Evolutionary conservation across 2,888 invertebrate genomes (phyloP), one percentile per base, ranked within the genome.

Genomic region (Hofmannophila pseudospretella): DNA sequence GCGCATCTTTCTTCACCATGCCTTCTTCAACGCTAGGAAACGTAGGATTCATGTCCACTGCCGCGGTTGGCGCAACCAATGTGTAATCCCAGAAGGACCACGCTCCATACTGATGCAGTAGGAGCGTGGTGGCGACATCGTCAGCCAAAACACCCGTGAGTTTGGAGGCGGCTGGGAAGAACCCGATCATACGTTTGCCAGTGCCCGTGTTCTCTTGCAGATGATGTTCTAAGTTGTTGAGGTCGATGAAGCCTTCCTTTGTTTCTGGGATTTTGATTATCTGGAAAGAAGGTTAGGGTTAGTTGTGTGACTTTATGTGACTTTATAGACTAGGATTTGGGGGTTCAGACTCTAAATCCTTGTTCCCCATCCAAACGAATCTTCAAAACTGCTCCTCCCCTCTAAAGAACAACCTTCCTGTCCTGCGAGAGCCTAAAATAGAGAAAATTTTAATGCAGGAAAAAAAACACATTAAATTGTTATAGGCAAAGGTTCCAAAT

Each of bases 1-100:
- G 84, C 1, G 96, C 96, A 74, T 97, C 97, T 66, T 96, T 96
- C 73, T 92, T 91, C 26, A 92, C 92, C 55, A 91, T 89, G n/a
- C 89, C 89, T 46, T 91, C 91, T 41, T 92, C 91, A 1, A 92
- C 91, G 22, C 93, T 93, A 1, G 82, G 74, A 39, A 86, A 81
- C 7, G 91, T 88, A 0, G 96, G 95, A 66, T 97, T 96, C 94
- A 96, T 95, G 56, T 95, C 93, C 38, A 96, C 90, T 10, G 89
- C 85, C 0, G 93, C 88, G 58, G 93, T 94, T 0, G 96, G 95
- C 41, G 93, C 94, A 3, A 95, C 94, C 2, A 95, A 88, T 4
- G 96, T 95, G 65, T 94, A 96, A 71, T 97, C 96, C 96, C 96
- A 97, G 62, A 97, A 92, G 2, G 95, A 91, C 49, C 94, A 88